A percentile compares a stretch with the other conserved stretches of the same genome.
These are phyloP conservation scores for Aphelocoma californica DNA, from an alignment of 2,797 vertebrate genomes.

Conservation along the genomic window DNA sequence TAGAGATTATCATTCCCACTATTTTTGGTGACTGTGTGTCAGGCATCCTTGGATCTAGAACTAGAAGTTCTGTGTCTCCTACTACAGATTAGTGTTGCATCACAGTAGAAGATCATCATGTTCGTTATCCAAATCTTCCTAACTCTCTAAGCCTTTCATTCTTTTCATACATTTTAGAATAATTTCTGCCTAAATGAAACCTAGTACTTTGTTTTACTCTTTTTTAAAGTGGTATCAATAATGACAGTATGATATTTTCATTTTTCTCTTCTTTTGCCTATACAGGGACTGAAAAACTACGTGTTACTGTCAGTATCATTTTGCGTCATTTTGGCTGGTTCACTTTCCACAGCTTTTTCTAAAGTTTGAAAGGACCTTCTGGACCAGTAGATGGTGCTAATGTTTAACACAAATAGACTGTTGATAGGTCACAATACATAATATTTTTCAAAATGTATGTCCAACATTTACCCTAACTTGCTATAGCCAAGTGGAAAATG, in stretches of 20 bases:
- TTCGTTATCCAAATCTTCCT: background rate
- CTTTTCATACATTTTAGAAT: background rate
- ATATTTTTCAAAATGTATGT: background rate
- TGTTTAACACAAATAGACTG: background rate
- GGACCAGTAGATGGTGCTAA: conserved; percentile 72
- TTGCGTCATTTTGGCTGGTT: conserved; percentile 81
- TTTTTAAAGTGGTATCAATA: background rate
- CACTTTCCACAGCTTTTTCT: conserved; percentile 83
- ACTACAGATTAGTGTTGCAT: background rate
- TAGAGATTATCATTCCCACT: background rate
- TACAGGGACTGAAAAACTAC: conserved; percentile 82
- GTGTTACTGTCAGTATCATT: conserved; percentile 78
- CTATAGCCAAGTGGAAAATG: background rate
- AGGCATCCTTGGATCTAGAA: background rate
- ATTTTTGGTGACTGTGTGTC: background rate
- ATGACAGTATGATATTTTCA: background rate
- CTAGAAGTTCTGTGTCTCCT: background rate
- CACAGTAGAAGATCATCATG: background rate
- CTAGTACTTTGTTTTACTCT: background rate
- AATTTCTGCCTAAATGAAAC: background rate
- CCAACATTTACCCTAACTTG: background rate
- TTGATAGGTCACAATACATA: background rate
- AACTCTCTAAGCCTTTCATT: background rate
- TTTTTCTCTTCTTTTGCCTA: conserved; percentile 2
- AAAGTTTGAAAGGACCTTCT: conserved; percentile 70